phyloP scores from a whole-genome alignment of 1,140 invertebrate species.

The Trachelipus rathkii region DNA sequence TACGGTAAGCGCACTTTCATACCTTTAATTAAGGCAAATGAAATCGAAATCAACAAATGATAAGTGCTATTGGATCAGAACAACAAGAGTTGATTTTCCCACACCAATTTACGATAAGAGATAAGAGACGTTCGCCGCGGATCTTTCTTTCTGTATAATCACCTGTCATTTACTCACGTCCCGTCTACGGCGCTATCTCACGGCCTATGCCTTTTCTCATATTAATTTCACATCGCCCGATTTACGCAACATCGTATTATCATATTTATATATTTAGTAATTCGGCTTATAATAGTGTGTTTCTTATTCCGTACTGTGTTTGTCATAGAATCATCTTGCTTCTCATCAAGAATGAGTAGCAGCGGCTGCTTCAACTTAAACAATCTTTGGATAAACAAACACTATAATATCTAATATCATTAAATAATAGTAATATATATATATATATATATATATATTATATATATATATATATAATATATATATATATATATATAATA shows the following conservation, averaged over 20 bases:
- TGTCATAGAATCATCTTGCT: no score
- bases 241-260: not conserved
- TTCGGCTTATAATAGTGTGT: not conserved
- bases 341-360: not conserved
- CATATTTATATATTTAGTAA: not conserved
- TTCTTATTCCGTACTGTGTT: not conserved
- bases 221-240: not conserved
- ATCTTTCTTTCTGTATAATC: not conserved
- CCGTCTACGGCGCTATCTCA: not conserved
- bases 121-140: not conserved
- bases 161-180: not conserved
- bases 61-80: not conserved
- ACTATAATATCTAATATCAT: not conserved
- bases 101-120: not conserved
- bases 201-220: not conserved
- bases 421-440: slow-evolving; percentile 2
- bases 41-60: no score
- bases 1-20: no score
- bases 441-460: slow-evolving; percentile 13
- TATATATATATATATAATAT: slow-evolving; percentile 14
- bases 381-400: slow-evolving; percentile 10
- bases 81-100: not conserved
- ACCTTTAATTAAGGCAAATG: no score
- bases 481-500: not conserved
- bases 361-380: not conserved